Evolutionary conservation across 1,140 invertebrate genomes (phyloP), one percentile per base, ranked within the genome.

Genomic region (Anastatus disparis): DNA sequence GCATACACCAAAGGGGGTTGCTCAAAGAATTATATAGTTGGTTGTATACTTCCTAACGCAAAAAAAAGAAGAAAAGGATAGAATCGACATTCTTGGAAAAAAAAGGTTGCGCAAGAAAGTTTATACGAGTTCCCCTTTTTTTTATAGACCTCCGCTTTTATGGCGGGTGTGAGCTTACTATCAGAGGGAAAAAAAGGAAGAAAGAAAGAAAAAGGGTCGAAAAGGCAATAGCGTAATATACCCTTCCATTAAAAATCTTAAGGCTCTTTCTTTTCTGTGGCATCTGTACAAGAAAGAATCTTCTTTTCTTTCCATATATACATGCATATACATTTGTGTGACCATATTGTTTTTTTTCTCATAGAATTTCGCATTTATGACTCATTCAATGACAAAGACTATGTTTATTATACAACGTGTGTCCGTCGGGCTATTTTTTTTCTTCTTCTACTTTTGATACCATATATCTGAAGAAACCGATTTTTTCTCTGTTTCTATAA

Each of bases 321-420:
- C 12, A 17, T 26, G 12, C 40, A 24, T 31, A 27, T 27, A 9
- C 26, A 52, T 50, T 13, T 12, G 12, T 26, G 1, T n/a, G 15
- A 8, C 35, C 13, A 31, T 10, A 48, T 48, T 55, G 27, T 53
- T 65, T 35, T 55, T 35, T 56, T 66, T 22, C 52, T 15, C 31
- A 4, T 13, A n/a, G n/a, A n/a, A n/a, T n/a, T n/a, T n/a, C 62
- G 35, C 63, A 44, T 66, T 66, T 66, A 66, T 52, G 52, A 66
- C 52, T 56, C 63, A 66, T 56, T 66, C 63, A 15, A 8, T 29
- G 26, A 8, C 29, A 12, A 20, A 1, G 35, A 35, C 12, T 9
- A 0, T 7, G 31, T 66, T 66, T 56, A 55, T 66, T 66, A 12
- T 24, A 44, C 10, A 26, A 31, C 53, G 53, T 15, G 53, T 31